Percentiles rank a stretch among this genome's conserved stretches.
These are phyloP conservation scores for Hyperoplus lanceolatus DNA, from an alignment of 2,797 vertebrate species.

Conservation along the genomic window DNA sequence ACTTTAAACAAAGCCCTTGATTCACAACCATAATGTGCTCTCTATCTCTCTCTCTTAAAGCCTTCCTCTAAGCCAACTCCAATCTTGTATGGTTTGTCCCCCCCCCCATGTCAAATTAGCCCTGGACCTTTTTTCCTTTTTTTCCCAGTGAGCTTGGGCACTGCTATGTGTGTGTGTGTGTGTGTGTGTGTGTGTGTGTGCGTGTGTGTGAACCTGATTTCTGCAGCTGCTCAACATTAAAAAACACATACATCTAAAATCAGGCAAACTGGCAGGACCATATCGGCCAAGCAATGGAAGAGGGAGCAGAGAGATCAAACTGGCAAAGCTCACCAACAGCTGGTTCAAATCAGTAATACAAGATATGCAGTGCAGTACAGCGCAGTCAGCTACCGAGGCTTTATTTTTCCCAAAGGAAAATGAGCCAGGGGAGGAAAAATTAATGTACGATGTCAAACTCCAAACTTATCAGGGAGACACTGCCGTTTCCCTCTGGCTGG, in stretches of 20 bases:
- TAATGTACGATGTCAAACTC: constrained; percentile 16
- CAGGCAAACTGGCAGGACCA: constrained; percentile 56
- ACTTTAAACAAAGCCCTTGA: constrained; percentile 1
- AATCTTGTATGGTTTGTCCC: neutral
- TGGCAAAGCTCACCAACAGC: constrained; percentile 62
- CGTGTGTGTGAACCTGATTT: constrained; percentile 11
- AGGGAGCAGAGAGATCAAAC: constrained; percentile 61
- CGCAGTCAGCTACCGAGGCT: constrained; percentile 22
- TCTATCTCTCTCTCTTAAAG: neutral
- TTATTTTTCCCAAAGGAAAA: constrained; percentile 41
- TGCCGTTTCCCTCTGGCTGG: constrained; percentile 16
- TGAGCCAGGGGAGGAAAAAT: neutral
- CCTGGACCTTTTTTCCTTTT: constrained; percentile 30
- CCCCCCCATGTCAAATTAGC: constrained; percentile 20
- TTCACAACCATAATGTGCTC: neutral
- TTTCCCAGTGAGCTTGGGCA: constrained; percentile 10
- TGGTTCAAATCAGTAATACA: constrained; percentile 70
- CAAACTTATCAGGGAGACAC: constrained; percentile 17
- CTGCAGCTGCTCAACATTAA: constrained; percentile 67
- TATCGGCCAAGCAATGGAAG: constrained; percentile 43
- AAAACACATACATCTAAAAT: constrained; percentile 58
- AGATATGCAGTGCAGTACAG: constrained; percentile 34
- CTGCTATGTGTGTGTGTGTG: too few species aligned
- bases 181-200: too few species aligned
- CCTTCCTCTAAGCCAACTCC: neutral